A percentile compares a stretch with the other conserved stretches of the same genome.
These are phyloP conservation scores for Liolophura sinensis DNA, from an alignment of 1,140 invertebrate species.

Conservation along the genomic window DNA sequence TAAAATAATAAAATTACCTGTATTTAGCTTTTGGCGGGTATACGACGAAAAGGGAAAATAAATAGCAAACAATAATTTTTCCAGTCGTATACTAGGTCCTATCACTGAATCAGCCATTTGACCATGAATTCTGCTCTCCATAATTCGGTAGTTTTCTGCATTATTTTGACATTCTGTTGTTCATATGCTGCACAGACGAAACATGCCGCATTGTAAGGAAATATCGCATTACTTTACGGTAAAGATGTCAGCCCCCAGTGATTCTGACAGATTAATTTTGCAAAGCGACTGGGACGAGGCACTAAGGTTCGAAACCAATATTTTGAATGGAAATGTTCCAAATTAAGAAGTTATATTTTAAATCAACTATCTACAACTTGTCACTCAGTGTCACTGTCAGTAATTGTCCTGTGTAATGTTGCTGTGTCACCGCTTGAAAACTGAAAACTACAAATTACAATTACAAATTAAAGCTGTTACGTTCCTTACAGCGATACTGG, in stretches of 20 bases:
- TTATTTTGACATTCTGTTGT: not conserved
- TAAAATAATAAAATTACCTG: too few species aligned
- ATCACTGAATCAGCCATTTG: not conserved
- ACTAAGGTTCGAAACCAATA: conserved; percentile 22
- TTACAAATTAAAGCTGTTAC: too few species aligned
- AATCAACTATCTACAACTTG: too few species aligned
- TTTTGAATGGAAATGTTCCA: not conserved
- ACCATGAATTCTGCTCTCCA: not conserved
- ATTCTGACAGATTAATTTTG: conserved; percentile 29
- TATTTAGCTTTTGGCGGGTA: too few species aligned
- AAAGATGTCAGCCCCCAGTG: not conserved
- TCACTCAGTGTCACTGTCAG: too few species aligned
- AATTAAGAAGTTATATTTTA: too few species aligned
- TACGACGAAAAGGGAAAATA: too few species aligned
- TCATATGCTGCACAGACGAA: not conserved
- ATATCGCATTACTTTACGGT: not conserved
- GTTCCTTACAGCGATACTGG: too few species aligned
- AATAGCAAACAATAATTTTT: too few species aligned
- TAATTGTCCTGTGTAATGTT: too few species aligned
- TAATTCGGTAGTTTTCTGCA: not conserved
- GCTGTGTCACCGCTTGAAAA: too few species aligned
- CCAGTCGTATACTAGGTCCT: not conserved
- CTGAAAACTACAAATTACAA: too few species aligned
- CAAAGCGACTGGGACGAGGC: conserved; percentile 40
- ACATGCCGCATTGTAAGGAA: not conserved